Evolutionary conservation across 2,113 vertebrate genomes (phyloP).

Genomic region (Cyanoderma ruficeps): DNA sequence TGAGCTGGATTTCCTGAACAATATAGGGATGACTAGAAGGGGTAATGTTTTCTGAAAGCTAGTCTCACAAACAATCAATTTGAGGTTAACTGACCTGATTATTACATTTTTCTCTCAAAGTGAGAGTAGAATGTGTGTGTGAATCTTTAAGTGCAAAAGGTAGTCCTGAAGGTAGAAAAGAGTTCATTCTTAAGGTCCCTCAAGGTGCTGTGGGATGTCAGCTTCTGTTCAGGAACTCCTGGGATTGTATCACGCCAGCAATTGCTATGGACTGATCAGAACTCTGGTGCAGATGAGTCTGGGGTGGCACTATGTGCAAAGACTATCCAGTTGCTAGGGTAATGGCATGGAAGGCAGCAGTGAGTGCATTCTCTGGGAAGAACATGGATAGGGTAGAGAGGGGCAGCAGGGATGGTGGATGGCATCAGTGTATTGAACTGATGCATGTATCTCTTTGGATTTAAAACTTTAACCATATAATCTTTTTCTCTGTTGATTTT

Average conservation of each 20-base stretch:
- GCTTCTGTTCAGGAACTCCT: background rate
- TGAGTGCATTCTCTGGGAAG: background rate
- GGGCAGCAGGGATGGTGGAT: background rate
- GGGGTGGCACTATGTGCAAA: background rate
- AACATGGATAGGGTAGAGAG: background rate
- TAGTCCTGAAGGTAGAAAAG: background rate
- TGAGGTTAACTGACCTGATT: background rate
- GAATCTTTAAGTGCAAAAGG: background rate
- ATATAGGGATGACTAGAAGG: background rate
- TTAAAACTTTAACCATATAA: background rate
- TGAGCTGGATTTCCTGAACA: background rate
- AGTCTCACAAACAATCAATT: background rate
- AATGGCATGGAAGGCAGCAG: background rate
- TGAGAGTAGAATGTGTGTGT: background rate
- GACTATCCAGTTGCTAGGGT: background rate
- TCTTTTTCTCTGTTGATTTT: background rate
- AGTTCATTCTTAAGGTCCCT: background rate
- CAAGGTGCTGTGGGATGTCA: background rate
- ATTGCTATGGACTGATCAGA: background rate
- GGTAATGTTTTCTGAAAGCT: background rate
- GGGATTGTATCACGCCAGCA: background rate
- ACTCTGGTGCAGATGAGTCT: rapidly evolving
- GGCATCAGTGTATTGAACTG: background rate
- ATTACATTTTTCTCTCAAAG: background rate
- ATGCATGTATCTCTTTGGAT: background rate